Conservation (phyloP, 30 jellyfish, hydroid and myxozoan genomes). For the Aurelia aurita region DNA sequence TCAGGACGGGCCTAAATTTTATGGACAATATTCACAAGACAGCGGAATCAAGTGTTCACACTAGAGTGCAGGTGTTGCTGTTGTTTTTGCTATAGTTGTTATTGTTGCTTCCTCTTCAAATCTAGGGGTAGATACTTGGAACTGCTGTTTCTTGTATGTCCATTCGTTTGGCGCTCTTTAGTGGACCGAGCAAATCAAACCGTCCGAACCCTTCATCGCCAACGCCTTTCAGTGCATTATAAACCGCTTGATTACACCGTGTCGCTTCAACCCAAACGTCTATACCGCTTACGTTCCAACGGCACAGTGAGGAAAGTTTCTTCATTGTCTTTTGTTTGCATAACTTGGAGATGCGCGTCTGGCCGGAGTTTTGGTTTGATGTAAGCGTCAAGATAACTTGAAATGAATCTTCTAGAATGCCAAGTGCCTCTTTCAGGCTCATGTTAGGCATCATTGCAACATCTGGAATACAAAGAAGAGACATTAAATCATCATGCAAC, state of each 20-base stretch:
- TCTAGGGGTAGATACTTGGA: slow-evolving; percentile 50
- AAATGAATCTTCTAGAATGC: slow-evolving; percentile 42
- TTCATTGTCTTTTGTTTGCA: slow-evolving; percentile 27
- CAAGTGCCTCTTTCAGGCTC: slow-evolving; percentile 25
- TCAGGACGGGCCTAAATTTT: too few relatives aligned
- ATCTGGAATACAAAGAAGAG: not conserved
- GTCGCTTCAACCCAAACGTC: slow-evolving; percentile 67
- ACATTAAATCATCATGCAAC: too few relatives aligned
- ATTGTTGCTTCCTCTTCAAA: not conserved
- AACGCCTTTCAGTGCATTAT: slow-evolving; percentile 53
- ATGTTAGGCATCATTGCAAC: slow-evolving; percentile 38
- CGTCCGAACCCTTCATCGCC: slow-evolving; percentile 48
- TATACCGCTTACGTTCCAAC: slow-evolving; percentile 61
- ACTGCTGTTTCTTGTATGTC: slow-evolving; percentile 59
- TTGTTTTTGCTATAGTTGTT: not conserved
- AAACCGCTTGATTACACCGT: slow-evolving; percentile 54
- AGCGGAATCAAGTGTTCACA: too few relatives aligned
- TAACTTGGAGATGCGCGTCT: not conserved
- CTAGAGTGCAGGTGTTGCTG: too few relatives aligned
- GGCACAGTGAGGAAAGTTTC: slow-evolving; percentile 35
- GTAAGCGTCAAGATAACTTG: slow-evolving; percentile 39
- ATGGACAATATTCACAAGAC: too few relatives aligned
- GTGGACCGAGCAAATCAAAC: slow-evolving; percentile 58
- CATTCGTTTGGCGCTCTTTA: slow-evolving; percentile 44
- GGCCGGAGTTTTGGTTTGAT: slow-evolving; percentile 47